A percentile compares a stretch with the other conserved stretches of the same genome.
Evolutionary conservation across 2,888 invertebrate species (phyloP).

Genomic region (Himalopsyche anomala): DNA sequence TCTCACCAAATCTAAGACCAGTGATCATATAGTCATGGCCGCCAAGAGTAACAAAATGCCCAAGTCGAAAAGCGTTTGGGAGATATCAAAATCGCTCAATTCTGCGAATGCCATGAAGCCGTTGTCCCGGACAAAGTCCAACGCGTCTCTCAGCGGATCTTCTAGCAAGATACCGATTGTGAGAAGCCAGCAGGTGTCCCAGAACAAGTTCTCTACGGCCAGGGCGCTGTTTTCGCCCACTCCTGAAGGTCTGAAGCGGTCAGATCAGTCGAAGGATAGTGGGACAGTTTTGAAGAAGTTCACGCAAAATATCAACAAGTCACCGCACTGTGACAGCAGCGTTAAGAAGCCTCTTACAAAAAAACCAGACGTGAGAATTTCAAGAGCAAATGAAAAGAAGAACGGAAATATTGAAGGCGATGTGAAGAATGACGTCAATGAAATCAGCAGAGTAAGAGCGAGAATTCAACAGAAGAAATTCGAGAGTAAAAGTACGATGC

Average conservation of each 20-base stretch:
- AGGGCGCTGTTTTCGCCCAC: conserved; percentile 78
- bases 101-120: conserved; percentile 67
- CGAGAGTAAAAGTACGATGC: conserved; percentile 72
- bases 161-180: conserved; percentile 81
- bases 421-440: conserved; percentile 69
- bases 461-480: conserved; percentile 75
- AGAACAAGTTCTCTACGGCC: conserved; percentile 75
- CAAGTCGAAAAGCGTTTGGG: conserved; percentile 77
- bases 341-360: conserved; percentile 69
- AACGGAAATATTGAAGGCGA: conserved; percentile 66
- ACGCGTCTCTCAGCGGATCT: conserved; percentile 78
- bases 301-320: conserved; percentile 73
- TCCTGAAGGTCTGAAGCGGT: conserved; percentile 77
- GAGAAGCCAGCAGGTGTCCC: conserved; percentile 75
- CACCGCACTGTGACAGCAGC: conserved; percentile 68
- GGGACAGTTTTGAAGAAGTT: conserved; percentile 68
- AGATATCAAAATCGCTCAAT: conserved; percentile 73
- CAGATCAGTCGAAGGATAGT: conserved; percentile 78
- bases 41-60: conserved; percentile 72
- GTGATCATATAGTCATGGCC: conserved; percentile 70
- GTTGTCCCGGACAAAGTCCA: conserved; percentile 75
- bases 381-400: conserved; percentile 45
- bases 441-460: conserved; percentile 75
- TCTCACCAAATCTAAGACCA: conserved; percentile 71
- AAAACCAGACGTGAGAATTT: conserved; percentile 51